Evolutionary conservation across 2,888 invertebrate species (phyloP).

Genomic region (Acleris laterana): DNA sequence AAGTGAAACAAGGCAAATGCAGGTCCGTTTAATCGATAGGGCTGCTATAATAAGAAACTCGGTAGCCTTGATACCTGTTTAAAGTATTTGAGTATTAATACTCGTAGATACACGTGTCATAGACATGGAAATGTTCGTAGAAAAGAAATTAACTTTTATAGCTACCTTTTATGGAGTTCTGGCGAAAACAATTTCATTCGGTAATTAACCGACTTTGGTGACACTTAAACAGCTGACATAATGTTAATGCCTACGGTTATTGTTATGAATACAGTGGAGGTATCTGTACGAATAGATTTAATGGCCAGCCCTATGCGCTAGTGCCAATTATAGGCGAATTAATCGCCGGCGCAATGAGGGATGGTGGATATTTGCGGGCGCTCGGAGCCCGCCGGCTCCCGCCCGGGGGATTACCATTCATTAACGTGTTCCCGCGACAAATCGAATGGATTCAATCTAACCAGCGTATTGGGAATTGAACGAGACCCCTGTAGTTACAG

Average conservation of each 20-base stretch:
- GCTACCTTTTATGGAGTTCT: neutral
- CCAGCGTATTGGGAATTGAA: conserved; percentile 4
- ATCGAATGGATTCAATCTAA: conserved; percentile 10
- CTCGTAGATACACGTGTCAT: neutral
- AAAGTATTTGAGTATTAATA: neutral
- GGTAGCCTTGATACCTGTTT: conserved; percentile 29
- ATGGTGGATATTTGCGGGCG: conserved; percentile 62
- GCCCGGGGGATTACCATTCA: conserved; percentile 53
- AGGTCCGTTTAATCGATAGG: conserved; percentile 52
- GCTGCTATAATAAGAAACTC: conserved; percentile 44
- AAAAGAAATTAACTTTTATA: neutral
- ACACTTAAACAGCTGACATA: neutral
- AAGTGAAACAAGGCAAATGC: conserved; percentile 68
- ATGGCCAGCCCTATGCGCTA: conserved; percentile 9
- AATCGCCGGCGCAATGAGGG: conserved; percentile 61
- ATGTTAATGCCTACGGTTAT: neutral
- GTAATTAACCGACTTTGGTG: neutral
- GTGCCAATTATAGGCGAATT: conserved; percentile 51
- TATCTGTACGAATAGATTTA: neutral
- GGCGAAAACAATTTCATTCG: neutral
- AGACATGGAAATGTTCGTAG: neutral
- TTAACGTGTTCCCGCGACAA: conserved; percentile 50
- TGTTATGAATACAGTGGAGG: neutral
- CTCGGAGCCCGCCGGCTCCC: conserved; percentile 48
- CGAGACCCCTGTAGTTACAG: neutral